Percentiles rank a stretch among this genome's conserved stretches.
phyloP scores from a whole-genome alignment of 1,140 invertebrate species.

The Nebria ingens region DNA sequence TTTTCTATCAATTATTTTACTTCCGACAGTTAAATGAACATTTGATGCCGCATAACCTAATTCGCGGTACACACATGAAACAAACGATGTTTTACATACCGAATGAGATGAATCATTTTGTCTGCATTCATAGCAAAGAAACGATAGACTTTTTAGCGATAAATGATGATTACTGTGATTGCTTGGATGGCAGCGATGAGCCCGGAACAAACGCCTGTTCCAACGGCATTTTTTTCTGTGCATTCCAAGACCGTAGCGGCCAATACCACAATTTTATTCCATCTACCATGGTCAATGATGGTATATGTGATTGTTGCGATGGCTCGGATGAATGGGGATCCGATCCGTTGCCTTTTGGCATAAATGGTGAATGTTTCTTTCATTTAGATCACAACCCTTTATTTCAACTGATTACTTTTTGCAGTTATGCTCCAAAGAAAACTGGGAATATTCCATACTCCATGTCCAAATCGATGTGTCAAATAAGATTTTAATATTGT shows the following conservation, averaged over 20 bases:
- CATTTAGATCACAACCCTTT: constrained; percentile 1
- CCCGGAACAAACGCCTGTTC: constrained; percentile 82
- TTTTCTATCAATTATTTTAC: constrained; percentile 6
- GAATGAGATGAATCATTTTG: constrained; percentile 32
- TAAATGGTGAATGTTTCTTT: constrained; percentile 19
- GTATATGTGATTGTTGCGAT: constrained; percentile 86
- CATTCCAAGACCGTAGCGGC: constrained; percentile 38
- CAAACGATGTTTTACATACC: constrained; percentile 32
- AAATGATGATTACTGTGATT: constrained; percentile 95
- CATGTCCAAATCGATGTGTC: constrained; percentile 25
- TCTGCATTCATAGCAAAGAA: constrained; percentile 33
- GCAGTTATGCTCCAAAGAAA: constrained; percentile 21
- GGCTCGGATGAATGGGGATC: constrained; percentile 63
- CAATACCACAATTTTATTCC: constrained; percentile 36
- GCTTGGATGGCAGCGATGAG: constrained; percentile 79
- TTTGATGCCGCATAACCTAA: not conserved
- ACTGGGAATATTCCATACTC: constrained; percentile 19
- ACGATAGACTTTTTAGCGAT: constrained; percentile 51
- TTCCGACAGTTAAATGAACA: constrained; percentile 3
- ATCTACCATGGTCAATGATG: constrained; percentile 76
- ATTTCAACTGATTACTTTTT: constrained; percentile 16
- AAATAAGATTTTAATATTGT: no score
- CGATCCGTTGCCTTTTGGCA: constrained; percentile 15
- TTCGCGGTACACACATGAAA: constrained; percentile 26
- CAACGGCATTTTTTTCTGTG: constrained; percentile 71